These are phyloP conservation scores for Salminus brasiliensis DNA, from an alignment of 2,113 vertebrate species.

Conservation along the genomic window DNA sequence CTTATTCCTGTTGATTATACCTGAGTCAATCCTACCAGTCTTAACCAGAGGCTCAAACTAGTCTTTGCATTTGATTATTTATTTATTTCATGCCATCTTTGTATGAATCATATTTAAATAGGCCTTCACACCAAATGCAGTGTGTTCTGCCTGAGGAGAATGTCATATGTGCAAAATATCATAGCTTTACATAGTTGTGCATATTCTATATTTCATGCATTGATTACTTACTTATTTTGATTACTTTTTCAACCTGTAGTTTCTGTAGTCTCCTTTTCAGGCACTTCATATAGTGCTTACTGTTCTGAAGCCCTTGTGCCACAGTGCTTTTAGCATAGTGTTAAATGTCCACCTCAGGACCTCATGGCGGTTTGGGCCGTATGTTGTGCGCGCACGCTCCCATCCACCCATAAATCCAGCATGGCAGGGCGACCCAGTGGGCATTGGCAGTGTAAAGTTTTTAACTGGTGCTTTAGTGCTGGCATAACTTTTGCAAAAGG, in stretches of 20 bases:
- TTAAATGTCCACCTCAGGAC: slow-evolving; percentile 3
- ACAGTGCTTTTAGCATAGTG: background rate
- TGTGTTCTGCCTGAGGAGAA: slow-evolving; percentile 6
- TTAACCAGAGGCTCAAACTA: background rate
- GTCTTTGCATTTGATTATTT: background rate
- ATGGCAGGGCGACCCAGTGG: background rate
- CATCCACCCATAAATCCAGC: background rate
- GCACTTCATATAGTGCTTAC: background rate
- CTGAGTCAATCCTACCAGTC: background rate
- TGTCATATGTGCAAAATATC: slow-evolving; percentile 24
- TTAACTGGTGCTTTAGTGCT: slow-evolving; percentile 29
- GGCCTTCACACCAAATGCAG: background rate
- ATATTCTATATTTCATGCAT: slow-evolving; percentile 2
- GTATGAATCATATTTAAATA: slow-evolving; percentile 6
- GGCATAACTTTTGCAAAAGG: slow-evolving; percentile 5
- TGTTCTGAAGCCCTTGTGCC: background rate
- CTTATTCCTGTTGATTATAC: background rate
- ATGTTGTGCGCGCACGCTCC: background rate
- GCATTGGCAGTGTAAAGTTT: background rate
- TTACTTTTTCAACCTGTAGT: background rate
- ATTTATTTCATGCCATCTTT: slow-evolving; percentile 15
- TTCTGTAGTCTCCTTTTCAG: background rate
- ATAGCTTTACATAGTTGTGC: background rate
- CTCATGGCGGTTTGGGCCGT: slow-evolving; percentile 3
- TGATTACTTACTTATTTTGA: too few species aligned